Evolutionary conservation across 2,888 invertebrate species (phyloP).

Genomic region (Pseudococcus viburni): DNA sequence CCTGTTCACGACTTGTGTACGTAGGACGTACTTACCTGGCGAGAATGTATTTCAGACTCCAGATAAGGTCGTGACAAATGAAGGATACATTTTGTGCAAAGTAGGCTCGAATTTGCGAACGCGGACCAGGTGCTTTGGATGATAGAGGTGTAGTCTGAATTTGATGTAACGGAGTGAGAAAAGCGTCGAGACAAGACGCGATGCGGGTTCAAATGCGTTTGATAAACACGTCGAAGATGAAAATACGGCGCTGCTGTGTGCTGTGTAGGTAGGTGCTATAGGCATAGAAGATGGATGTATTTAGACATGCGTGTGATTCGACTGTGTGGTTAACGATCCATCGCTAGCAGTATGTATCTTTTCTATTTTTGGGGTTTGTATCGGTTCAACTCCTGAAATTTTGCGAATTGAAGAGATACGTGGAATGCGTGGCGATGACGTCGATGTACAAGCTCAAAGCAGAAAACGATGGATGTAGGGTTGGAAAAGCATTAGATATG

Average conservation of each 20-base stretch:
- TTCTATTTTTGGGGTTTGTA: not conserved
- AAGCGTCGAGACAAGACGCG: not conserved
- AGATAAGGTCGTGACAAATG: no score
- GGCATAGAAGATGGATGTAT: not conserved
- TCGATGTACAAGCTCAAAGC: no score
- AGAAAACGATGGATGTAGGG: no score
- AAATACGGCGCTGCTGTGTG: not conserved
- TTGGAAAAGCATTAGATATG: no score
- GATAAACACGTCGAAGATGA: not conserved
- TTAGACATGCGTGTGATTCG: constrained; percentile 14
- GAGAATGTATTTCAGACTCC: no score
- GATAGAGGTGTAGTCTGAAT: not conserved
- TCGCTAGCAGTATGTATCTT: not conserved
- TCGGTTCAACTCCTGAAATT: not conserved
- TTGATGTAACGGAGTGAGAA: not conserved
- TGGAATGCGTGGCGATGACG: no score
- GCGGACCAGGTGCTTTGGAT: no score
- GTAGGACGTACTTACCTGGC: no score
- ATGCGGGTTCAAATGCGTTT: not conserved
- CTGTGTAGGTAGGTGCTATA: not conserved
- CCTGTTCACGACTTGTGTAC: not conserved
- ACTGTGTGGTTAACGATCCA: not conserved
- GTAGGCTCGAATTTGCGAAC: no score
- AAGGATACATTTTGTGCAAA: no score
- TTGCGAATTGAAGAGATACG: no score